A percentile compares a stretch with the other conserved stretches of the same genome.
These are phyloP conservation scores for Agrotis segetum DNA, from an alignment of 2,888 invertebrate species.

Conservation along the genomic window DNA sequence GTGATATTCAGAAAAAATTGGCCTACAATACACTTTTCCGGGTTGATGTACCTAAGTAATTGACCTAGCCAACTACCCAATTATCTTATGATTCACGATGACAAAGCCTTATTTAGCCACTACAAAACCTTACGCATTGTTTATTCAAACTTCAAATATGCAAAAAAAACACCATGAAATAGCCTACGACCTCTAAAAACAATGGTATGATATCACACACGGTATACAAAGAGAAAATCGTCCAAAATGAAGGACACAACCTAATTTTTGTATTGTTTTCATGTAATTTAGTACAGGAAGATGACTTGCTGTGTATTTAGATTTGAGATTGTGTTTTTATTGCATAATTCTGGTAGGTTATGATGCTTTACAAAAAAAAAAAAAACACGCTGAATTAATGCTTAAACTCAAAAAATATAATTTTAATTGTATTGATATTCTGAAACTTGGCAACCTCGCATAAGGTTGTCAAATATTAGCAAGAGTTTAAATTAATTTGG, in stretches of 20 bases:
- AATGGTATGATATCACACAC: constrained; percentile 59
- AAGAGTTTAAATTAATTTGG: no score
- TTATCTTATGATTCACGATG: neutral
- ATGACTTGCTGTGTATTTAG: constrained; percentile 32
- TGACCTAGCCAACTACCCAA: neutral
- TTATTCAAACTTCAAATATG: constrained; percentile 33
- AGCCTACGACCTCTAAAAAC: constrained; percentile 61
- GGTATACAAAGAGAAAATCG: constrained; percentile 60
- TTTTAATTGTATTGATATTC: no score
- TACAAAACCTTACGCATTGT: constrained; percentile 33
- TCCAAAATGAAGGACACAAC: constrained; percentile 58
- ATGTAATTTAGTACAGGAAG: constrained; percentile 60
- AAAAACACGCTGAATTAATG: neutral
- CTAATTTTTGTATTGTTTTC: constrained; percentile 65
- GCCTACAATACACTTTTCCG: neutral
- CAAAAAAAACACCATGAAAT: constrained; percentile 55
- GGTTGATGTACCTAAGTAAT: neutral
- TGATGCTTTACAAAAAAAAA: neutral
- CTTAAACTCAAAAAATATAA: neutral
- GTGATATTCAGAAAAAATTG: neutral
- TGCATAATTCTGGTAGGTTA: constrained; percentile 21
- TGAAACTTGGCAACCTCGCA: no score
- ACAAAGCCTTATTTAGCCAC: neutral
- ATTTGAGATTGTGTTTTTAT: constrained; percentile 19
- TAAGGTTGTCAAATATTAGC: no score